phyloP scores from a whole-genome alignment of 2,888 invertebrate genomes.

The Operophtera brumata region DNA sequence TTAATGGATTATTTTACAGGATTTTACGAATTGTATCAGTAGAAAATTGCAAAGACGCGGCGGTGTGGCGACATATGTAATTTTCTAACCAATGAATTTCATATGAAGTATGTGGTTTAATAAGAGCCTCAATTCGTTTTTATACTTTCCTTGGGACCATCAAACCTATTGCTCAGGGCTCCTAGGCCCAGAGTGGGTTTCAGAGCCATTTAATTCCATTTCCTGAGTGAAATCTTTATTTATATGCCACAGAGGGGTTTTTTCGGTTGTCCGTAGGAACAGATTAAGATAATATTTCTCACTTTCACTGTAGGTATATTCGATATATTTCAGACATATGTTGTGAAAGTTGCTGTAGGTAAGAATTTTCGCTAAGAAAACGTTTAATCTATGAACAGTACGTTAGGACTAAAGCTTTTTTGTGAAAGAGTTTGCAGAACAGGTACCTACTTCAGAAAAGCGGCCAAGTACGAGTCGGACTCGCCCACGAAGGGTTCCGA shows the following conservation, averaged over 20 bases:
- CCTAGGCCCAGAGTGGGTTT: slow-evolving; percentile 6
- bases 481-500: no score
- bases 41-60: neutral
- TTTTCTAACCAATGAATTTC: slow-evolving; percentile 14
- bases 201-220: slow-evolving; percentile 27
- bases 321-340: no score
- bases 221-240: slow-evolving; percentile 33
- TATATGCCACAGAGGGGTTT: slow-evolving; percentile 25
- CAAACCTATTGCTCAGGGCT: slow-evolving; percentile 23
- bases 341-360: no score
- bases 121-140: slow-evolving; percentile 25
- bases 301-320: slow-evolving; percentile 27
- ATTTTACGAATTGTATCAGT: neutral
- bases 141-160: slow-evolving; percentile 30
- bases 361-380: no score
- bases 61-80: slow-evolving; percentile 8
- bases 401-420: no score
- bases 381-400: no score
- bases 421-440: no score
- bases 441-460: no score
- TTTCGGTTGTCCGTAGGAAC: slow-evolving; percentile 20
- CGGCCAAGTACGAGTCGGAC: no score
- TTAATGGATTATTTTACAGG: no score
- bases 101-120: slow-evolving; percentile 18
- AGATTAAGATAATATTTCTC: slow-evolving; percentile 17